Evolutionary conservation across 2,797 vertebrate genomes (phyloP).

Genomic region (Amblyopsis hoosieri): DNA sequence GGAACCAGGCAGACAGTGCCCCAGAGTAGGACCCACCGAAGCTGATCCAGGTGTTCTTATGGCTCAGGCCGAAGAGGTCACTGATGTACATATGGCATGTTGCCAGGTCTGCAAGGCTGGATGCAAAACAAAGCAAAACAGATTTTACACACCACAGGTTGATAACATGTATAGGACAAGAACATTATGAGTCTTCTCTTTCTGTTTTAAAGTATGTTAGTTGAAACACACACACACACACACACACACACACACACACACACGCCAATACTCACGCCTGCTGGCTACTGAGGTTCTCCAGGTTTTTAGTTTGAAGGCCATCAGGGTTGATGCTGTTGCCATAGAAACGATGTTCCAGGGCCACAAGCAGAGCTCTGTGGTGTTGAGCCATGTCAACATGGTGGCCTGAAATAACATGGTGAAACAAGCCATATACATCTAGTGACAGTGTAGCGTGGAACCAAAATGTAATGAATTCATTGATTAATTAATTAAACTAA

Average conservation of each 20-base stretch:
- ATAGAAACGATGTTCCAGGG: constrained; percentile 88
- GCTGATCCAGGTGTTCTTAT: constrained; percentile 84
- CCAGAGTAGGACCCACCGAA: constrained; percentile 89
- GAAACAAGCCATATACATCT: background rate
- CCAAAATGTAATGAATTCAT: too few species aligned
- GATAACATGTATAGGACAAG: background rate
- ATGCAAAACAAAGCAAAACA: constrained; percentile 3
- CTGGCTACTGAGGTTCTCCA: constrained; percentile 83
- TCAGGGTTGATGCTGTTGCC: constrained; percentile 81
- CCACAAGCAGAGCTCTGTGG: constrained; percentile 77
- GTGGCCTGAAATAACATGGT: constrained; percentile 75
- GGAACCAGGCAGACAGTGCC: constrained; percentile 85
- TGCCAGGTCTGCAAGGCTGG: constrained; percentile 75
- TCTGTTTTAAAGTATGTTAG: background rate
- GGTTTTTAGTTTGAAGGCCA: constrained; percentile 68
- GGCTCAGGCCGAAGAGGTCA: constrained; percentile 75
- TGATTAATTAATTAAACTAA: too few species aligned
- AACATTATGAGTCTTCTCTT: background rate
- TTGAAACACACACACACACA: background rate
- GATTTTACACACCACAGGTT: background rate
- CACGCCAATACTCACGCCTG: constrained; percentile 80
- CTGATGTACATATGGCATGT: constrained; percentile 77
- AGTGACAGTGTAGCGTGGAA: background rate
- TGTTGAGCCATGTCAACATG: constrained; percentile 80
- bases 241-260: background rate